phyloP scores from a whole-genome alignment of 2,113 vertebrate species.

The Megaceryle torquata region DNA sequence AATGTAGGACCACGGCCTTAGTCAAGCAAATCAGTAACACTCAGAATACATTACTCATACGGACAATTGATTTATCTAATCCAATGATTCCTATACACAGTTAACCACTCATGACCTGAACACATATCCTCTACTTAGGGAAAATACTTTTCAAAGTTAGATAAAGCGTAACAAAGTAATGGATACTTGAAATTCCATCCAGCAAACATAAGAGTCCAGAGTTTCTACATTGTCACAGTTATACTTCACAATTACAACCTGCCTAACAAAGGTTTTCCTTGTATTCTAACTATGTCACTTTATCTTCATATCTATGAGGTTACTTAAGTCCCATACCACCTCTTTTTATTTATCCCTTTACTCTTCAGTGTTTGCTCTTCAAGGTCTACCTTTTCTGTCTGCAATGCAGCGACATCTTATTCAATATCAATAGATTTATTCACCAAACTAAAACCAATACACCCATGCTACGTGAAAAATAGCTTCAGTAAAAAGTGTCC shows the following conservation, averaged over 20 bases:
- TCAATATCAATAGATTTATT: background rate
- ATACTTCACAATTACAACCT: background rate
- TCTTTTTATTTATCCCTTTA: background rate
- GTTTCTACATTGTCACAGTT: background rate
- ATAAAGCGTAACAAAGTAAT: background rate
- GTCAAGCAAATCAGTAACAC: background rate
- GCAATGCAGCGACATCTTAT: background rate
- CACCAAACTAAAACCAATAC: background rate
- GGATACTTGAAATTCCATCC: background rate
- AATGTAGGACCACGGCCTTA: background rate
- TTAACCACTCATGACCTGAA: background rate
- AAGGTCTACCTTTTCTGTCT: background rate
- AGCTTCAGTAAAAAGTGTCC: background rate
- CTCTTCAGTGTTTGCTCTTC: background rate
- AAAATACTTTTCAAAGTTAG: background rate
- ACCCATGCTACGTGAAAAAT: background rate
- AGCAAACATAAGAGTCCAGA: background rate
- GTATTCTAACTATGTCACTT: background rate
- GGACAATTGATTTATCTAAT: background rate
- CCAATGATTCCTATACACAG: background rate
- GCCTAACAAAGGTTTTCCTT: background rate
- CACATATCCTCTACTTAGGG: background rate
- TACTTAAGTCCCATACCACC: background rate
- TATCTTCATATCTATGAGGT: background rate
- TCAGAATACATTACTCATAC: background rate